Percentiles rank a stretch among this genome's conserved stretches.
Conservation (phyloP, 2,113 vertebrate species). For the Shinisaurus crocodilurus region DNA sequence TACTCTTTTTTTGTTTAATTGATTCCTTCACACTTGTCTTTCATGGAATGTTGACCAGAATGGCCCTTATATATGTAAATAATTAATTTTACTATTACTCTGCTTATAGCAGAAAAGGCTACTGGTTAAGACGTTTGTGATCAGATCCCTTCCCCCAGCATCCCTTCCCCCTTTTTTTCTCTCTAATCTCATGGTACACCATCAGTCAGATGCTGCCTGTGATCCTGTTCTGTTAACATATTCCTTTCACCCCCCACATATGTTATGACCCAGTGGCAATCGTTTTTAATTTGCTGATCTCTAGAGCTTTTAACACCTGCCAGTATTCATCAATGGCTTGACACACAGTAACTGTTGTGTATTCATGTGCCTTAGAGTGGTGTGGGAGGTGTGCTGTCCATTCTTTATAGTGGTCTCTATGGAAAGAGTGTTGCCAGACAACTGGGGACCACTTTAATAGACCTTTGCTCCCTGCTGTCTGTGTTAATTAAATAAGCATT, state of each 20-base stretch:
- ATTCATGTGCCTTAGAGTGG: background rate
- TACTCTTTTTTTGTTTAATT: background rate
- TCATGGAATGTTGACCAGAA: background rate
- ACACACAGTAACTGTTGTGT: background rate
- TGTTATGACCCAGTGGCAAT: background rate
- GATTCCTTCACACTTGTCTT: background rate
- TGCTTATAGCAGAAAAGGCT: background rate
- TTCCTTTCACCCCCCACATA: background rate
- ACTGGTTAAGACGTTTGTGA: too few relatives aligned
- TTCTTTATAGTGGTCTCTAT: background rate
- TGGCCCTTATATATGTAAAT: background rate
- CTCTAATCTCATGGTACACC: background rate
- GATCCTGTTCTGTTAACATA: background rate
- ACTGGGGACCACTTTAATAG: background rate
- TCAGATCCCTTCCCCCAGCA: background rate
- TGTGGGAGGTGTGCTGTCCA: background rate
- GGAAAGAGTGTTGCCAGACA: background rate
- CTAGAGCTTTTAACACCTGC: background rate
- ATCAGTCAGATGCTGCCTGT: background rate
- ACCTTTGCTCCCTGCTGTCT: background rate
- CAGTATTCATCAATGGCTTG: background rate
- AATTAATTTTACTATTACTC: background rate
- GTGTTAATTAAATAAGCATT: conserved; percentile 1
- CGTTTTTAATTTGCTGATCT: background rate
- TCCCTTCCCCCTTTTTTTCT: background rate